phyloP scores from a whole-genome alignment of 2,113 vertebrate genomes.

The Varanus salvator region DNA sequence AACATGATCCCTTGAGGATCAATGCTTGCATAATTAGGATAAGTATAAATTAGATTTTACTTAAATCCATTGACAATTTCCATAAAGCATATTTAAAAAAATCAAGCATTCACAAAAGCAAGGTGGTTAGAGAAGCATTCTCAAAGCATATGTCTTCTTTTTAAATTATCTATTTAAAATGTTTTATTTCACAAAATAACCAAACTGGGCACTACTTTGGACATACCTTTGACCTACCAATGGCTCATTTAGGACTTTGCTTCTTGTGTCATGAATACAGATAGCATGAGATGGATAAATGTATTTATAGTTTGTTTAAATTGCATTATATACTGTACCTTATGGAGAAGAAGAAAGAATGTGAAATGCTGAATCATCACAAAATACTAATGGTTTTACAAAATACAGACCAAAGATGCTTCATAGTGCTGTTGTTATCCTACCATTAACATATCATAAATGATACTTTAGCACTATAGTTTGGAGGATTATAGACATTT shows the following conservation, averaged over 20 bases:
- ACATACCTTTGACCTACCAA: neutral
- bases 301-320: slow-evolving; percentile 42
- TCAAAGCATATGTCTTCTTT: slow-evolving; percentile 10
- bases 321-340: slow-evolving; percentile 41
- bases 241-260: slow-evolving; percentile 33
- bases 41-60: slow-evolving; percentile 64
- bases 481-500: neutral
- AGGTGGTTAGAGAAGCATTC: neutral
- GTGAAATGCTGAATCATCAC: slow-evolving; percentile 51
- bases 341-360: neutral
- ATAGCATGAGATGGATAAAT: slow-evolving; percentile 45
- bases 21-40: slow-evolving; percentile 55
- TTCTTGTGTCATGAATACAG: slow-evolving; percentile 41
- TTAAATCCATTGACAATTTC: slow-evolving; percentile 46
- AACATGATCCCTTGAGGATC: slow-evolving; percentile 45
- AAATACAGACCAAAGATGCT: neutral
- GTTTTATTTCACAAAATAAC: neutral
- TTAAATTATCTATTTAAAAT: slow-evolving; percentile 5
- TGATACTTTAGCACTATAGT: neutral
- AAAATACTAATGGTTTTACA: slow-evolving; percentile 30
- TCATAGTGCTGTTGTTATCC: neutral
- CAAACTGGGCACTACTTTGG: slow-evolving; percentile 10
- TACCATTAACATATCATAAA: neutral
- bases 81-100: slow-evolving; percentile 22
- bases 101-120: slow-evolving; percentile 5